A percentile compares a stretch with the other conserved stretches of the same genome.
Conservation (phyloP, 1,140 invertebrate species). For the Diuraphis noxia region DNA sequence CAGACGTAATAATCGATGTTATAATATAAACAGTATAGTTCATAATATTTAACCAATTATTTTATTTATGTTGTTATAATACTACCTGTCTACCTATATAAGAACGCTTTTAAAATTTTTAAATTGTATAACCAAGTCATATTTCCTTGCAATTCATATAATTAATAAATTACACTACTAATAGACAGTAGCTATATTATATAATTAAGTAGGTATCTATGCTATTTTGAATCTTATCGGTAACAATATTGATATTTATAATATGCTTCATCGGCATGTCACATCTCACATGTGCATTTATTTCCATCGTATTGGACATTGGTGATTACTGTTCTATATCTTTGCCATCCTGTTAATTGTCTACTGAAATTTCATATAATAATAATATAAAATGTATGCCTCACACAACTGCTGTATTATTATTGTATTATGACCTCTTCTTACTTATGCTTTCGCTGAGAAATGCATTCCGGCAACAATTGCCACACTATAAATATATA, state of each 20-base stretch:
- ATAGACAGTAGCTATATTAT: neutral
- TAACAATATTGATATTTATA: neutral
- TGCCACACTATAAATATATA: neutral
- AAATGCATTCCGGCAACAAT: constrained; percentile 23
- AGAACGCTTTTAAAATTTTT: too few relatives aligned
- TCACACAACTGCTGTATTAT: neutral
- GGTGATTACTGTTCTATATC: neutral
- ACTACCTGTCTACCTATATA: too few relatives aligned
- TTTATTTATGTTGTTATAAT: neutral
- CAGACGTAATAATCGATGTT: neutral
- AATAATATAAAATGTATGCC: too few relatives aligned
- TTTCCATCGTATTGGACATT: neutral
- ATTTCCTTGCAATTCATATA: neutral
- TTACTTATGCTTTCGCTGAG: neutral
- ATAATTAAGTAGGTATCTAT: neutral
- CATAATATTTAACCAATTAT: neutral
- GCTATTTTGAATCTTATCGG: neutral
- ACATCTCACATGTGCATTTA: neutral
- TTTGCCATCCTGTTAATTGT: neutral
- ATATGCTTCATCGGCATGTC: neutral
- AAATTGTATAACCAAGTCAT: neutral
- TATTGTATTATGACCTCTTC: constrained; percentile 17
- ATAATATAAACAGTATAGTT: neutral
- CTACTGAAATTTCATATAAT: neutral
- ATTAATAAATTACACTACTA: neutral